A percentile compares a stretch with the other conserved stretches of the same genome.
These are phyloP conservation scores for Girardia tigrina DNA, from an alignment of 2,888 invertebrate genomes.

Conservation along the genomic window DNA sequence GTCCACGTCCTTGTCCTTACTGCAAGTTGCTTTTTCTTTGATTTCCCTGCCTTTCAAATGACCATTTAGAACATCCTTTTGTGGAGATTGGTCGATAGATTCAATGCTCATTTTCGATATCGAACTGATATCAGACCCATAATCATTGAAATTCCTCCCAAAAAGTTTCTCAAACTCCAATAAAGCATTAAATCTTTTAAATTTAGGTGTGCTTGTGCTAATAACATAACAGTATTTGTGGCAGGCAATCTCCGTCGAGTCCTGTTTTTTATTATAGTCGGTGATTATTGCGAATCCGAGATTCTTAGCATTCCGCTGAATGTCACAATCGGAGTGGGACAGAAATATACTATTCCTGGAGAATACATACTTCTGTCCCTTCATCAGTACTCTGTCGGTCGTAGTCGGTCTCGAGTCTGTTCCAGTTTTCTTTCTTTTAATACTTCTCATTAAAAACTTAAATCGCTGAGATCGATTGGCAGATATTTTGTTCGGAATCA, in stretches of 20 bases:
- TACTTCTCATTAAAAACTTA: background rate
- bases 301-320: background rate
- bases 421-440: background rate
- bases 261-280: background rate
- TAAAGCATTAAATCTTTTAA: background rate
- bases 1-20: background rate
- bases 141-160: background rate
- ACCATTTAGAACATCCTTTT: background rate
- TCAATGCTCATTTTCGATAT: background rate
- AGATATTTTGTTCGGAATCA: background rate
- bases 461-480: background rate
- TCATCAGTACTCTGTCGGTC: background rate
- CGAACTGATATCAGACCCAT: slow-evolving; percentile 5
- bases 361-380: background rate
- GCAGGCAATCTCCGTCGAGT: background rate
- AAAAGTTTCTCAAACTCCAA: background rate
- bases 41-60: background rate
- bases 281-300: background rate
- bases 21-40: too few relatives aligned
- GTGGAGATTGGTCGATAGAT: background rate
- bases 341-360: background rate
- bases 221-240: background rate
- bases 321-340: background rate
- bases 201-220: background rate
- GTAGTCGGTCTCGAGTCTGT: background rate